Percentiles rank a stretch among this genome's conserved stretches.
Conservation (phyloP, 2,113 vertebrate species). For the Miniopterus natalensis region DNA sequence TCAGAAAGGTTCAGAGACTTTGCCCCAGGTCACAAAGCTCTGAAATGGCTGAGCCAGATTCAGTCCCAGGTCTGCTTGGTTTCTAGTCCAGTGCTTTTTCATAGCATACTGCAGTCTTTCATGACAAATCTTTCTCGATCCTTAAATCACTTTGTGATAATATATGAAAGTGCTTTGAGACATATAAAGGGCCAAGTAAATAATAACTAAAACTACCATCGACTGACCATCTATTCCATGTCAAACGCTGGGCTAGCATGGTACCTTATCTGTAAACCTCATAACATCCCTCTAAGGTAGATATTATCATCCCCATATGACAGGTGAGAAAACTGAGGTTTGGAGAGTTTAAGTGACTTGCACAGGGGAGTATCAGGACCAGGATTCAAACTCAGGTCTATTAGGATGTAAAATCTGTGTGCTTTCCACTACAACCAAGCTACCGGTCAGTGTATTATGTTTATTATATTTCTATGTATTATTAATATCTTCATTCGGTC, state of each 20-base stretch:
- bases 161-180: conserved; percentile 15
- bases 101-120: not conserved
- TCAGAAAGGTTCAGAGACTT: not conserved
- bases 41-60: conserved; percentile 16
- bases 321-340: not conserved
- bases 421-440: conserved; percentile 40
- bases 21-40: not conserved
- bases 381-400: not conserved
- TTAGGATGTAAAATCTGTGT: conserved; percentile 9
- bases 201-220: not conserved
- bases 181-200: not conserved
- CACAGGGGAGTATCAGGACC: not conserved
- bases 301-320: not conserved
- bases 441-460: not conserved
- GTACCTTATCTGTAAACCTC: not conserved
- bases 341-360: conserved; percentile 28
- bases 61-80: not conserved
- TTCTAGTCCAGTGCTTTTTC: not conserved
- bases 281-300: not conserved
- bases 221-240: not conserved
- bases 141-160: conserved; percentile 4
- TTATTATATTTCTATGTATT: conserved; percentile 16
- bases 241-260: not conserved
- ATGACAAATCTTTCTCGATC: not conserved
- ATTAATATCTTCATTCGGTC: conserved; percentile 51